Evolutionary conservation across 2,888 invertebrate species (phyloP).

Genomic region (Eulithis prunata): DNA sequence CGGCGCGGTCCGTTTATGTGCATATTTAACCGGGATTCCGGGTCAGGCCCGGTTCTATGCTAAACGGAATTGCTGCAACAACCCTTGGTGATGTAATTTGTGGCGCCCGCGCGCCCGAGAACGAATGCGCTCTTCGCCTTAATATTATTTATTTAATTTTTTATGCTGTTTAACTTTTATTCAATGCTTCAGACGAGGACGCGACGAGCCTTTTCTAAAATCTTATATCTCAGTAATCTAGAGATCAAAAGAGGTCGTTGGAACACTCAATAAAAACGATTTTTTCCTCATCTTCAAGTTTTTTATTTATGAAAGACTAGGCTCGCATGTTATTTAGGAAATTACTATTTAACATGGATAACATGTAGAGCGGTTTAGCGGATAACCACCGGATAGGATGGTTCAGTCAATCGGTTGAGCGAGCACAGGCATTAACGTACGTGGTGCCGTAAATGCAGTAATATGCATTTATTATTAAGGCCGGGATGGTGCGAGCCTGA

Average conservation of each 20-base stretch:
- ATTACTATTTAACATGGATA: slow-evolving; percentile 5
- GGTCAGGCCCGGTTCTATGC: slow-evolving; percentile 37
- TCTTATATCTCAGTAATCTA: too few relatives aligned
- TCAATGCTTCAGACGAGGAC: too few relatives aligned
- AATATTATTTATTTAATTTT: slow-evolving; percentile 7
- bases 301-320: neutral
- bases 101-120: slow-evolving; percentile 40
- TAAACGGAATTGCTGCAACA: slow-evolving; percentile 53
- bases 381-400: slow-evolving; percentile 27
- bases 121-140: slow-evolving; percentile 45
- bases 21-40: slow-evolving; percentile 66
- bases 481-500: slow-evolving; percentile 26
- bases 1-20: slow-evolving; percentile 59
- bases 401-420: slow-evolving; percentile 31
- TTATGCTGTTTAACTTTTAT: neutral
- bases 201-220: too few relatives aligned
- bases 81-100: slow-evolving; percentile 54
- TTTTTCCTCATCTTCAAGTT: neutral
- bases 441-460: slow-evolving; percentile 25
- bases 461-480: slow-evolving; percentile 30
- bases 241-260: too few relatives aligned
- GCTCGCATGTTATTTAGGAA: neutral
- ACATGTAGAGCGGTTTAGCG: slow-evolving; percentile 19
- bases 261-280: neutral
- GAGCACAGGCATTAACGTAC: slow-evolving; percentile 29